phyloP scores from a whole-genome alignment of 2,797 vertebrate genomes.

The Liasis olivaceus region DNA sequence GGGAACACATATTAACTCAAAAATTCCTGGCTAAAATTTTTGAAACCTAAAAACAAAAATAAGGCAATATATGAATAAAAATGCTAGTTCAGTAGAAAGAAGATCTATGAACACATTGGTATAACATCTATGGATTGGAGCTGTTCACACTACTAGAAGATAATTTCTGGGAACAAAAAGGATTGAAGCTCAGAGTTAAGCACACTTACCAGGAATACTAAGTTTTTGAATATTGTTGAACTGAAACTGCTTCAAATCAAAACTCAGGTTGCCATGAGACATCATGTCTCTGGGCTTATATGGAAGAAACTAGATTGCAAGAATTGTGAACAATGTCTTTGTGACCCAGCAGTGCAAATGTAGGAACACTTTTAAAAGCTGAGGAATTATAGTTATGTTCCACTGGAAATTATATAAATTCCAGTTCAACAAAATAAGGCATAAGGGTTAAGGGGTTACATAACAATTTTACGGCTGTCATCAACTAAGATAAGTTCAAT shows the following conservation, averaged over 20 bases:
- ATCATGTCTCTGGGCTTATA: background rate
- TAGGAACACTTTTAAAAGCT: background rate
- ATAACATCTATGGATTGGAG: background rate
- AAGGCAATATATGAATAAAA: background rate
- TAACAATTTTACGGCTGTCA: background rate
- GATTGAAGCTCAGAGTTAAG: background rate
- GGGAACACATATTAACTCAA: background rate
- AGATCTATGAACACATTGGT: background rate
- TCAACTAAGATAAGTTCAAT: background rate
- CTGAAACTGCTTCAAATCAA: background rate
- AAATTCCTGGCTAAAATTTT: background rate
- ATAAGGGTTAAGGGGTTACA: background rate
- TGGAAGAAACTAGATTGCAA: background rate
- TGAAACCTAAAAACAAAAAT: background rate
- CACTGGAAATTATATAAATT: background rate
- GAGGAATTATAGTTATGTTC: background rate
- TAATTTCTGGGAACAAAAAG: background rate
- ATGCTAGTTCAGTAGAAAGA: background rate
- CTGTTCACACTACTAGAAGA: background rate
- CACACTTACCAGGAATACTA: background rate
- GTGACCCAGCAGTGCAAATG: background rate
- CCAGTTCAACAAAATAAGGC: background rate
- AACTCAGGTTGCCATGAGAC: background rate
- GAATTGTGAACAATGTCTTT: background rate
- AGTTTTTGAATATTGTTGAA: background rate